Base-by-base conservation (phyloP, 2,888 invertebrate species). In the Philereme transversata region DNA sequence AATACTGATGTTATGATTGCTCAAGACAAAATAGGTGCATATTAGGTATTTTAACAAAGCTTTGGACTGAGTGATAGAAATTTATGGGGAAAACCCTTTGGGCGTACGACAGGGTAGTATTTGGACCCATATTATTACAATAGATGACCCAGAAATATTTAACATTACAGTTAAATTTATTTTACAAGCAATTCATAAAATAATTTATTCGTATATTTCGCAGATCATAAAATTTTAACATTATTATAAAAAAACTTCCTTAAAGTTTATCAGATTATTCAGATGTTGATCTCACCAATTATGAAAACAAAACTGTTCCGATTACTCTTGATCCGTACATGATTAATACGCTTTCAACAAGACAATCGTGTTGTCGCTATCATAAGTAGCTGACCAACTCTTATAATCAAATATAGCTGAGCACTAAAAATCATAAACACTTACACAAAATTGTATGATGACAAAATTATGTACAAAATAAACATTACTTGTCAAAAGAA, bases 291-390 rank as follows among this genome's bases (percentile, higher is more conserved):
- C 38, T n/a, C 22, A n/a, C 35, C 47, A 52, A 58, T 48, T 48
- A 51, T 57, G 11, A 43, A 46, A 62, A 61, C 56, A 57, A 61
- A 56, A 51, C 51, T 38, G 46, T 47, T 57, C 9, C 51, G 51
- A 62, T 55, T 55, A 58, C 45, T 55, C 40, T 48, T 55, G 58
- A 62, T 58, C 55, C 58, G 41, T 62, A 45, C 51, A 55, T 62
- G 55, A 62, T 62, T 58, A 58, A 62, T 58, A 50, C 9, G 51
- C 9, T n/a, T 36, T 53, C 41, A 53, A 44, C 11, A 53, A 50
- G 36, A 54, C 57, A 51, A 50, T 40, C 46, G 41, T 40, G 34
- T 22, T 48, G 33, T 49, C 33, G 34, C 40, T 44, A 11, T 43
- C 49, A 57, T n/a, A 57, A 57, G 22, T 40, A 33, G 11, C 60